These are phyloP conservation scores for Plectropomus leopardus DNA, from an alignment of 2,113 vertebrate species.

Conservation along the genomic window DNA sequence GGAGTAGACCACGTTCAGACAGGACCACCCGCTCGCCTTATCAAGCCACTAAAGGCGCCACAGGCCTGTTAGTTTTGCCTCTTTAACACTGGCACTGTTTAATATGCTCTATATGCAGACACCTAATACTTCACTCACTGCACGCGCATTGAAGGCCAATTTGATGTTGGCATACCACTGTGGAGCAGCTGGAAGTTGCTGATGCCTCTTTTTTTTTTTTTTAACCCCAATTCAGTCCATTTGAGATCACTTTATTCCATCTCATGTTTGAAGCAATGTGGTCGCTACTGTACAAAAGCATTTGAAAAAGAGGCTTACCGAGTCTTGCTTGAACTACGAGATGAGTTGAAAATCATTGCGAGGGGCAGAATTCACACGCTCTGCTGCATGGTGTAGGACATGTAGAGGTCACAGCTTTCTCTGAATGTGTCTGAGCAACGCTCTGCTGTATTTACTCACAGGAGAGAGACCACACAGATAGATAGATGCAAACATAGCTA, in stretches of 20 bases:
- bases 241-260: slow-evolving; percentile 34
- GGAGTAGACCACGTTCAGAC: slow-evolving; percentile 55
- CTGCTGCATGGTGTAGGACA: slow-evolving; percentile 57
- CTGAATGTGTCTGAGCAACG: slow-evolving; percentile 31
- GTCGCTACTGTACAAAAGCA: slow-evolving; percentile 2
- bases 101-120: slow-evolving; percentile 39
- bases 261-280: slow-evolving; percentile 8
- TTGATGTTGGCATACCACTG: slow-evolving; percentile 3
- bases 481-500: neutral
- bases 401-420: slow-evolving; percentile 56
- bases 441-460: slow-evolving; percentile 27
- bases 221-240: slow-evolving; percentile 34
- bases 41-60: slow-evolving; percentile 59
- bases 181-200: slow-evolving; percentile 42
- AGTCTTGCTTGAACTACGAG: slow-evolving; percentile 14
- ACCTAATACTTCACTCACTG: slow-evolving; percentile 22
- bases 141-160: slow-evolving; percentile 36
- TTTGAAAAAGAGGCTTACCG: slow-evolving; percentile 12
- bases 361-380: slow-evolving; percentile 50
- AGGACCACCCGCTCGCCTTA: slow-evolving; percentile 72
- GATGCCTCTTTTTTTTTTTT: slow-evolving; percentile 53
- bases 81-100: slow-evolving; percentile 51
- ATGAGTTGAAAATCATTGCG: slow-evolving; percentile 42
- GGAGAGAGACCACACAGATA: neutral
- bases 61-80: slow-evolving; percentile 66